Evolutionary conservation across 2,113 vertebrate genomes (phyloP).

Genomic region (Spea bombifrons): DNA sequence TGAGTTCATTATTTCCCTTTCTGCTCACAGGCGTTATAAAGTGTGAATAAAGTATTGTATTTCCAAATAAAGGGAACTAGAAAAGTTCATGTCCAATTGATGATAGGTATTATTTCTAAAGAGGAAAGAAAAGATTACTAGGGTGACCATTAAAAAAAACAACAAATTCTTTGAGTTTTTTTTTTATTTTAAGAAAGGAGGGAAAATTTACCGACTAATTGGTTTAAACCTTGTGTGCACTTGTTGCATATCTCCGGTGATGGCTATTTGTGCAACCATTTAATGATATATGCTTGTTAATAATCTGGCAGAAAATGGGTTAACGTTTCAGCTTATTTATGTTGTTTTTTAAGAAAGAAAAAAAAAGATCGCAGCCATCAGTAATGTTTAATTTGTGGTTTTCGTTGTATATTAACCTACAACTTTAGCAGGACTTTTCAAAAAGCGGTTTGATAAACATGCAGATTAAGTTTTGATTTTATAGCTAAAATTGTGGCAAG

Average conservation of each 20-base stretch:
- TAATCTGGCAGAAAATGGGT: background rate
- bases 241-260: constrained; percentile 8
- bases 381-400: too few species aligned
- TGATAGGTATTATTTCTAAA: constrained; percentile 42
- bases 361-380: too few species aligned
- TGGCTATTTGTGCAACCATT: constrained; percentile 2
- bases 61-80: constrained; percentile 34
- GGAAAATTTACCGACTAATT: constrained; percentile 33
- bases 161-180: constrained; percentile 9
- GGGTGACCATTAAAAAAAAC: constrained; percentile 19
- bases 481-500: too few species aligned
- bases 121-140: constrained; percentile 37
- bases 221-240: constrained; percentile 33
- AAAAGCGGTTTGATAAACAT: too few species aligned
- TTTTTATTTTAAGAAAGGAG: constrained; percentile 27
- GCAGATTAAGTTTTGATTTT: too few species aligned
- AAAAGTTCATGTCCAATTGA: constrained; percentile 43
- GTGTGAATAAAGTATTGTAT: constrained; percentile 48
- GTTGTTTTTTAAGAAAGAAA: too few species aligned
- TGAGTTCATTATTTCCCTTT: constrained; percentile 40
- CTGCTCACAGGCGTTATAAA: constrained; percentile 40
- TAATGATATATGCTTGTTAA: background rate
- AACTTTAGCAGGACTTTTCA: too few species aligned
- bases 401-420: too few species aligned
- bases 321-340: background rate